phyloP scores from a whole-genome alignment of 2,888 invertebrate species.

The Dascillus cervinus region DNA sequence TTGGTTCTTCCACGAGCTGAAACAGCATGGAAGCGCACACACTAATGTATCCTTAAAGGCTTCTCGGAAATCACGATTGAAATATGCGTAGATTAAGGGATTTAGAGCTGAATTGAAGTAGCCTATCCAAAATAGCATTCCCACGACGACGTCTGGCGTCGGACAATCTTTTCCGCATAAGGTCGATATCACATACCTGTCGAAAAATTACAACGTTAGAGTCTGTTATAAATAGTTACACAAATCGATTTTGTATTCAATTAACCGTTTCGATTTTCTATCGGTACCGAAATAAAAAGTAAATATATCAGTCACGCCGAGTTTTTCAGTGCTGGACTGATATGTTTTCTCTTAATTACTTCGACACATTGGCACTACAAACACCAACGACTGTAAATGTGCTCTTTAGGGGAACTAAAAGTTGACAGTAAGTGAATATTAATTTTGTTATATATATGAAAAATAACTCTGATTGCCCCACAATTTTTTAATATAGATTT shows the following conservation, averaged over 20 bases:
- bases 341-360: too few relatives aligned
- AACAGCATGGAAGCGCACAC: conserved; percentile 78
- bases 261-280: too few relatives aligned
- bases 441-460: too few relatives aligned
- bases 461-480: too few relatives aligned
- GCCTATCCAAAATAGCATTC: conserved; percentile 85
- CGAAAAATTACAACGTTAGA: conserved; percentile 17
- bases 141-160: conserved; percentile 60
- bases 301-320: too few relatives aligned
- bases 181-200: conserved; percentile 78
- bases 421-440: too few relatives aligned
- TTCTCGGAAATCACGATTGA: conserved; percentile 93
- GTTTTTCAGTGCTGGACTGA: too few relatives aligned
- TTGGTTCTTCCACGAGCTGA: conserved; percentile 64
- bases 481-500: too few relatives aligned
- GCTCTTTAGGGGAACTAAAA: too few relatives aligned
- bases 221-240: not conserved
- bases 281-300: too few relatives aligned
- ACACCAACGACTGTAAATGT: too few relatives aligned
- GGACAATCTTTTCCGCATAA: conserved; percentile 68
- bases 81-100: conserved; percentile 92
- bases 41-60: conserved; percentile 89
- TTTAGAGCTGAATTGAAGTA: conserved; percentile 95
- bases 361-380: too few relatives aligned
- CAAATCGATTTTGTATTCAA: not conserved